Base-by-base conservation (phyloP, 1,140 invertebrate genomes). In the Campoletis sonorensis region DNA sequence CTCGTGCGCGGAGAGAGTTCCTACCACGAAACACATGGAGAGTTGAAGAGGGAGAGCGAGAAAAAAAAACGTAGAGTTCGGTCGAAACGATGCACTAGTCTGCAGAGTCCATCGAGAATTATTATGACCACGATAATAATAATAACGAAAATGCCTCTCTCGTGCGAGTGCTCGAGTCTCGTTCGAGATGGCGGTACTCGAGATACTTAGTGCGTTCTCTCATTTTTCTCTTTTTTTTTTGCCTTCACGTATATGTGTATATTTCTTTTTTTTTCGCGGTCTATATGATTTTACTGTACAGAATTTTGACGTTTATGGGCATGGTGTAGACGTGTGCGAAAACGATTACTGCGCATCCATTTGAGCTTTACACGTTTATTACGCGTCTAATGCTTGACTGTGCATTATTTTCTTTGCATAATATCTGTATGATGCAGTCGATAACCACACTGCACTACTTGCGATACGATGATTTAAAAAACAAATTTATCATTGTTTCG, bases 141-240 rank as follows among this genome's bases (percentile, higher is more conserved):
- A 54, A 51, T 40, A 58, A 58, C 72, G 49, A 75, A 33, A 75
- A 49, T 75, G 49, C 23, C 49, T 75, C 72, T 75, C 45, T 51
- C 75, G 51, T 37, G 33, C 75, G 75, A 77, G 75, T 77, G 75
- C 30, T 37, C 30, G 75, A 77, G 23, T 58, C 75, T 54, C 51
- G 54, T 77, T 77, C 75, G 75, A 77, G 75, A 77, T 64, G 75
- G 75, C 75, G 54, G 51, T 77, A 75, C 26, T 75, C 72, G 72
- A 54, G 49, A 75, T 45, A 64, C n/a, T 23, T n/a, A 11, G 18
- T 30, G 72, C 54, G 15, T 30, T 23, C 49, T 45, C 18, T 54
- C 23, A 26, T 75, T 58, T 8, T 27, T 75, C 54, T 75, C 11
- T 30, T 7, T 2, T 30, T 75, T 54, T 54, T 71, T 58, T 58